Evolutionary conservation across 2,113 vertebrate genomes (phyloP).

Genomic region (Lophotis ruficrista): DNA sequence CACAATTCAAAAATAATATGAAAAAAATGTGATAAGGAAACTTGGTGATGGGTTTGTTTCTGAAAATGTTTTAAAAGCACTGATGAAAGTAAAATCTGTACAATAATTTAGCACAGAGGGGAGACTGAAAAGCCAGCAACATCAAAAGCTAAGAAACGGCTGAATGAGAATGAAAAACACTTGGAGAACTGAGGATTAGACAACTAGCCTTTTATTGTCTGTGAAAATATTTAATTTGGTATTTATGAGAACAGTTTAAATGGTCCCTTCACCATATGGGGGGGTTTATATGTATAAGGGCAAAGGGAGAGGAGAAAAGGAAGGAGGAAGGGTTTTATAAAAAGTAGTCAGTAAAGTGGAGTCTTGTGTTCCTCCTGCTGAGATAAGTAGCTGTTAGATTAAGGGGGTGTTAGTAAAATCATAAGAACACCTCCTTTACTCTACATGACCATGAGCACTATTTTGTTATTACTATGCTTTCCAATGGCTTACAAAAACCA

Average conservation of each 20-base stretch:
- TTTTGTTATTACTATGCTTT: neutral
- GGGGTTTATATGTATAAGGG: constrained; percentile 3
- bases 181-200: constrained; percentile 43
- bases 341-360: neutral
- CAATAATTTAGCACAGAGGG: constrained; percentile 7
- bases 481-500: neutral
- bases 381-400: constrained; percentile 50
- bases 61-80: neutral
- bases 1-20: neutral
- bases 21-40: neutral
- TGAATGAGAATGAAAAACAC: constrained; percentile 24
- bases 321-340: neutral
- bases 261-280: constrained; percentile 41
- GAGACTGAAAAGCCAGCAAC: neutral
- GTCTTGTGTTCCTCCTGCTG: neutral
- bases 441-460: neutral
- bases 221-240: constrained; percentile 61
- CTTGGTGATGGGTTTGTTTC: neutral
- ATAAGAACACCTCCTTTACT: neutral
- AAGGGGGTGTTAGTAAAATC: neutral
- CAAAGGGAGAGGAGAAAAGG: neutral
- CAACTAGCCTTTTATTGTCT: constrained; percentile 40
- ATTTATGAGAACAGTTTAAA: constrained; percentile 50
- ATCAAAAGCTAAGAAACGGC: neutral
- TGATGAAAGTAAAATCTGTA: neutral